Conservation (phyloP, 2,888 invertebrate species). For the Chymomyza fuscimana region DNA sequence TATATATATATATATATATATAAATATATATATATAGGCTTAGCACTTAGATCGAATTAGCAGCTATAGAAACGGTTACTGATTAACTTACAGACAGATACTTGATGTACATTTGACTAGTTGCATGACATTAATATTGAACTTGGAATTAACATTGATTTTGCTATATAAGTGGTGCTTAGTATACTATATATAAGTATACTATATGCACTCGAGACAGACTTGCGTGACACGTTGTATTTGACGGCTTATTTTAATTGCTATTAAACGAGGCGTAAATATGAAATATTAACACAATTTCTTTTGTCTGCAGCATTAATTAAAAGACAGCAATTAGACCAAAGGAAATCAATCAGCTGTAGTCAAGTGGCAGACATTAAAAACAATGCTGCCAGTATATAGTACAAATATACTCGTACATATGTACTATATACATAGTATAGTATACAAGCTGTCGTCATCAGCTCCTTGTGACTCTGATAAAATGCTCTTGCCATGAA, state of each 20-base stretch:
- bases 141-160: not conserved
- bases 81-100: not conserved
- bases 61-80: not conserved
- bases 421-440: not conserved
- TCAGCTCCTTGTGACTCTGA: not conserved
- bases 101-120: not conserved
- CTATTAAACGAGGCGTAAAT: not conserved
- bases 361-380: not conserved
- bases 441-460: not conserved
- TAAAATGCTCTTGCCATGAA: slow-evolving; percentile 16
- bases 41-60: not conserved
- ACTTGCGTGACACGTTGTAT: not conserved
- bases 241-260: not conserved
- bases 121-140: not conserved
- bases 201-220: not conserved
- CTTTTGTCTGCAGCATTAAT: not conserved
- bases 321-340: slow-evolving; percentile 1
- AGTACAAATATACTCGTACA: not conserved
- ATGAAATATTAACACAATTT: not conserved
- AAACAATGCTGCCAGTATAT: not conserved
- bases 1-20: not conserved
- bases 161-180: not conserved
- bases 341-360: not conserved
- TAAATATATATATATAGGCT: not conserved
- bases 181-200: too few species aligned